These are phyloP conservation scores for Dicaeum eximium DNA, from an alignment of 2,113 vertebrate genomes.

Conservation along the genomic window DNA sequence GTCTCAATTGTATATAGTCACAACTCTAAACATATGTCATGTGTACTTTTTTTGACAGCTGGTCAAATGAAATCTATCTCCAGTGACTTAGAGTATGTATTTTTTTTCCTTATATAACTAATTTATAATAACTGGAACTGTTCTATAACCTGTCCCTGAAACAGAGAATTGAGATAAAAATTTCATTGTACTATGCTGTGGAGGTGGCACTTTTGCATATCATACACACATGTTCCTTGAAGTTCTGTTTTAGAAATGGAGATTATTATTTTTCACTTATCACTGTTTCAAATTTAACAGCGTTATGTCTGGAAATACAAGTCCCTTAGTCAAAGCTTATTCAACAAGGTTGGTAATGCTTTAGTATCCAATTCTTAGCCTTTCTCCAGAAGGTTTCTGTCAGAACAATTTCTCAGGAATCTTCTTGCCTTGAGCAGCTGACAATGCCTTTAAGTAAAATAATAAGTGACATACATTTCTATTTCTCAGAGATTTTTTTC, in stretches of 20 bases:
- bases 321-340: neutral
- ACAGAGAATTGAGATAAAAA: neutral
- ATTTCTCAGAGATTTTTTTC: neutral
- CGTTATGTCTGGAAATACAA: neutral
- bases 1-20: neutral
- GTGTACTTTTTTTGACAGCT: neutral
- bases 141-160: neutral
- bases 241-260: neutral
- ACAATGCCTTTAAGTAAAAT: neutral
- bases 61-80: neutral
- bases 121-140: neutral
- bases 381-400: neutral
- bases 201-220: neutral
- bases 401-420: neutral
- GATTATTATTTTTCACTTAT: neutral
- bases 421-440: neutral
- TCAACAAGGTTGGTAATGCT: neutral
- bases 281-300: neutral
- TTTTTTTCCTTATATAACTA: rapidly evolving
- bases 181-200: neutral
- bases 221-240: neutral
- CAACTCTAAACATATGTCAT: neutral
- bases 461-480: neutral
- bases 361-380: neutral
- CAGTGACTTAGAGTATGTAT: neutral